A percentile compares a stretch with the other conserved stretches of the same genome.
phyloP scores from a whole-genome alignment of 2,113 vertebrate genomes.

The Beaufortia kweichowensis region DNA sequence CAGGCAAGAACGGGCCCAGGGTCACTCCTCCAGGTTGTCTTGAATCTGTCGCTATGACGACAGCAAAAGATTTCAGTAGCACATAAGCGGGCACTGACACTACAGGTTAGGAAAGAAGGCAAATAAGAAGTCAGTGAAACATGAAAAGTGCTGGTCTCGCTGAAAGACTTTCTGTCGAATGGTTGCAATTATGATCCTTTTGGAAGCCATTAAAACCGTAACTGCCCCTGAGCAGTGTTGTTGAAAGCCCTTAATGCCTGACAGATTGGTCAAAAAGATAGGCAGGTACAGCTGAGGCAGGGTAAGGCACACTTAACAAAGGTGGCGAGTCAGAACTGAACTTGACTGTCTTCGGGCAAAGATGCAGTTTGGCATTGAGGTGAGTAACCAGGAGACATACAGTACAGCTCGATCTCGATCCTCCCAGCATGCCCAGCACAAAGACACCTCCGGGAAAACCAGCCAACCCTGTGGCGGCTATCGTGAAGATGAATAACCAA shows the following conservation, averaged over 20 bases:
- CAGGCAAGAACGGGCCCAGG: neutral
- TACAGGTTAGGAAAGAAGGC: constrained; percentile 1
- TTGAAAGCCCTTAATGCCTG: constrained; percentile 36
- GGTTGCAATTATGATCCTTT: constrained; percentile 41
- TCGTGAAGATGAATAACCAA: constrained; percentile 30
- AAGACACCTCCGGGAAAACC: constrained; percentile 26
- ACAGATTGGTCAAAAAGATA: constrained; percentile 28
- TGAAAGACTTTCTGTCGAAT: constrained; percentile 39
- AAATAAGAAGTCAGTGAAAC: constrained; percentile 10
- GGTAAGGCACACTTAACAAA: neutral
- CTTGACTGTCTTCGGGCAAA: neutral
- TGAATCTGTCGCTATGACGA: constrained; percentile 40
- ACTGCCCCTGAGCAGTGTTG: constrained; percentile 27
- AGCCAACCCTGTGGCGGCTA: constrained; percentile 10
- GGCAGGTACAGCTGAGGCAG: constrained; percentile 10
- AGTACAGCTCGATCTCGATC: constrained; percentile 20
- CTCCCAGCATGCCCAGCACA: constrained; percentile 16
- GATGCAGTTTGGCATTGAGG: constrained; percentile 1
- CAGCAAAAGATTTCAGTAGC: constrained; percentile 25
- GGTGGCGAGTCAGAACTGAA: constrained; percentile 20
- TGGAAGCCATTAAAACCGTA: constrained; percentile 39
- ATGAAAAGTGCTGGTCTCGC: constrained; percentile 29
- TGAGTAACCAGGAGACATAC: neutral
- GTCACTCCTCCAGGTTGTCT: constrained; percentile 17
- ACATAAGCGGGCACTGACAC: neutral